phyloP scores from a whole-genome alignment of 1,140 invertebrate species.

The Dryas iulia region DNA sequence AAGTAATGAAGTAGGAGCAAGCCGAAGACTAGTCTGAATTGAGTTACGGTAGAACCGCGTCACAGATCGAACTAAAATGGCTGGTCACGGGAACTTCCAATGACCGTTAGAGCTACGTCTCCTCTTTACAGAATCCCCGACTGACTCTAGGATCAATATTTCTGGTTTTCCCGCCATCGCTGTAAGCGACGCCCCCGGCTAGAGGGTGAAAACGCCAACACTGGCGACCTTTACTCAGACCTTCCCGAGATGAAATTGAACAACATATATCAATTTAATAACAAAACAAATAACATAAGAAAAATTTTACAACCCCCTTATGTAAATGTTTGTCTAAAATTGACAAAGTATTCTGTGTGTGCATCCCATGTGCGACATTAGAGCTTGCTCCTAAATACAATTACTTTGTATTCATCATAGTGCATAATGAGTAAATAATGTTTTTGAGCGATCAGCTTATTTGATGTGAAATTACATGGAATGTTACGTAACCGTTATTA shows the following conservation, averaged over 20 bases:
- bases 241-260: conserved; percentile 72
- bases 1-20: conserved; percentile 45
- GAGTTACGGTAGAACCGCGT: conserved; percentile 71
- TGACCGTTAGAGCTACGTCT: conserved; percentile 41
- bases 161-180: conserved; percentile 67
- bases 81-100: conserved; percentile 67
- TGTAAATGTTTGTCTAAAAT: neutral
- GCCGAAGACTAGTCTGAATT: conserved; percentile 80
- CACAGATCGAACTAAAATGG: conserved; percentile 76
- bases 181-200: conserved; percentile 61
- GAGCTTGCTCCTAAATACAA: conserved; percentile 51
- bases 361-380: conserved; percentile 78
- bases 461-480: neutral
- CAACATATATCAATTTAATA: conserved; percentile 38
- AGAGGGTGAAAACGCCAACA: conserved; percentile 48
- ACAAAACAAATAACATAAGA: neutral
- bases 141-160: conserved; percentile 42
- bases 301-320: neutral
- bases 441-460: too few relatives aligned
- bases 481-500: neutral
- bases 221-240: conserved; percentile 74
- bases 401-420: conserved; percentile 31
- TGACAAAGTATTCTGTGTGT: conserved; percentile 57
- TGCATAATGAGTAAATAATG: neutral
- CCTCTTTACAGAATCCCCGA: conserved; percentile 55